Conservation (phyloP, 2,888 invertebrate species). For the Muschampia plurimacula region DNA sequence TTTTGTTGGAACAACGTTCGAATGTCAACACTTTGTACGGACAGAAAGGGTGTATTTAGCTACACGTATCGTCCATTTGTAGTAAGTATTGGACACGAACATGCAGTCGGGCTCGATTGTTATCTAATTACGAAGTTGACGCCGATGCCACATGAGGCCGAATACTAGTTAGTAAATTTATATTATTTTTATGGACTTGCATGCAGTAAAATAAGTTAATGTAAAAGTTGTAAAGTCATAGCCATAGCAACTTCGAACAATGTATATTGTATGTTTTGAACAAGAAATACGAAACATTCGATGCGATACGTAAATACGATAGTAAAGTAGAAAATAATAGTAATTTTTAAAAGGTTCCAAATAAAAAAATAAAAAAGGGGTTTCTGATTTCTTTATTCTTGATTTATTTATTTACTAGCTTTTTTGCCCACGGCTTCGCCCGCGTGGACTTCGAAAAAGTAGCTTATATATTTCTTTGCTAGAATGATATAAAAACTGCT, state of each 20-base stretch:
- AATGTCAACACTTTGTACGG: slow-evolving; percentile 49
- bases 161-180: background rate
- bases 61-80: slow-evolving; percentile 61
- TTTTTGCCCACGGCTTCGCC: too few species aligned
- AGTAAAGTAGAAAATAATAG: too few species aligned
- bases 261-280: background rate
- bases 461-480: too few species aligned
- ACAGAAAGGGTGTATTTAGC: slow-evolving; percentile 50
- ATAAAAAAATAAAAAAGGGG: too few species aligned
- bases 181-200: background rate
- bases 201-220: background rate
- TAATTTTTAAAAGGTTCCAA: too few species aligned
- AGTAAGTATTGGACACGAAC: slow-evolving; percentile 67
- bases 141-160: slow-evolving; percentile 70
- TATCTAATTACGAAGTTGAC: slow-evolving; percentile 80
- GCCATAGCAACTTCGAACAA: too few species aligned
- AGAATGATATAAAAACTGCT: too few species aligned
- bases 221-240: background rate
- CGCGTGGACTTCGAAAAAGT: too few species aligned
- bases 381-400: too few species aligned
- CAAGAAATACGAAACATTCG: too few species aligned
- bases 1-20: slow-evolving; percentile 60
- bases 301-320: background rate
- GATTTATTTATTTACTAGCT: too few species aligned
- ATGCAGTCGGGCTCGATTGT: slow-evolving; percentile 68